Base-by-base conservation (phyloP, 2,888 invertebrate genomes). In the Abrostola tripartita region DNA sequence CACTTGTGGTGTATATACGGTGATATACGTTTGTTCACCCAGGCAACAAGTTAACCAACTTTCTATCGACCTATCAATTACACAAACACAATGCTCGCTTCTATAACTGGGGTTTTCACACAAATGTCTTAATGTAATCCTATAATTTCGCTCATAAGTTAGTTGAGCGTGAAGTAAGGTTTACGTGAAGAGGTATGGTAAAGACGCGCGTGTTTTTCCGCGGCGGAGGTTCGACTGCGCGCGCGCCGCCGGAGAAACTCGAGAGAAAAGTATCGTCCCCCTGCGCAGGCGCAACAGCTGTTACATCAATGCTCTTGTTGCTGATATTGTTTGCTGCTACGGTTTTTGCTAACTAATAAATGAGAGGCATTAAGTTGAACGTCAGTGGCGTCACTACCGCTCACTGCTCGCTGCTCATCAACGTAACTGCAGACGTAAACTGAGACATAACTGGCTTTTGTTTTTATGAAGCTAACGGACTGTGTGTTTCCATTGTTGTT, bases 211-310 rank as follows among this genome's bases (percentile, higher is more conserved):
- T 85, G 84, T 84, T 79, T 82, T 77, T 74, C 82, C 76, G 82
- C 87, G 87, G 82, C 85, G 82, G 74, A 85, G 75, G 80, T 74
- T 71, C 69, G 74, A 91, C 93, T 92, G 92, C 88, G 89, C 86
- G 82, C 76, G 89, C 86, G 88, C 84, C 73, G 71, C 65, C 71
- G 81, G 93, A 88, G 93, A 93, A 93, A 94, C 92, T 92, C 86
- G 76, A 90, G 92, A 92, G 94, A 93, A 93, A 93, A 90, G 92
- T 89, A 85, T 81, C 86, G 87, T 87, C 88, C 88, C 86, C 82
- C 83, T 77, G 80, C 85, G 77, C 85, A 78, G 80, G 66, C 80
- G 76, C 75, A 74, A 68, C 83, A 84, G 85, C 81, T 85, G 88
- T 94, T 94, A 93, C 93, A 93, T 93, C 92, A 92, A 89, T 88